A percentile compares a stretch with the other conserved stretches of the same genome.
These are phyloP conservation scores for Eudyptes chrysolophus DNA, from an alignment of 2,113 vertebrate genomes.

Conservation along the genomic window DNA sequence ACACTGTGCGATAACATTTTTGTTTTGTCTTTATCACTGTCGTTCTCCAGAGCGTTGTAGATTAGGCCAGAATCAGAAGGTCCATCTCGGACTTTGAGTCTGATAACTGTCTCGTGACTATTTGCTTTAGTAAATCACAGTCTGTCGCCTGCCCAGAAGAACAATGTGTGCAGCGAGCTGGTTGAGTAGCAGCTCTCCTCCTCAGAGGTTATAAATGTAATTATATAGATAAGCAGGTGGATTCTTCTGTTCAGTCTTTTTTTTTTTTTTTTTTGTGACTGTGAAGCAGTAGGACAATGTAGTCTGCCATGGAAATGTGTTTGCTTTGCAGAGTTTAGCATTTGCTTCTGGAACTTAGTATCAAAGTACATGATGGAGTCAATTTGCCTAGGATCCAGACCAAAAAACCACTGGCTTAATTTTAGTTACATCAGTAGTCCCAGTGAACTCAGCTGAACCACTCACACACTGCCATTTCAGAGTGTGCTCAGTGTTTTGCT, in stretches of 20 bases:
- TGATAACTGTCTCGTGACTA: not conserved
- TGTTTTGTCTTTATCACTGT: not conserved
- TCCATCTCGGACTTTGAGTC: not conserved
- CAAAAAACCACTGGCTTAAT: not conserved
- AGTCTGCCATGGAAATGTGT: not conserved
- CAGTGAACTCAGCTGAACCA: not conserved
- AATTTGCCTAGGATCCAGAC: not conserved
- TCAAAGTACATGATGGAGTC: not conserved
- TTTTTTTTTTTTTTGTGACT: not conserved
- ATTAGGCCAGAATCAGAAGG: not conserved
- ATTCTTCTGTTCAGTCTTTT: not conserved
- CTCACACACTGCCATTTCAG: fast-evolving
- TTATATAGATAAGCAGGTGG: not conserved
- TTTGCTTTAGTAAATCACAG: not conserved
- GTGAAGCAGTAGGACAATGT: not conserved
- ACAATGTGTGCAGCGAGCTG: not conserved
- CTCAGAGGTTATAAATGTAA: not conserved
- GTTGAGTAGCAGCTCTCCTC: not conserved
- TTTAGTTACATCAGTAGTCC: not conserved
- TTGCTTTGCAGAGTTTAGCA: not conserved
- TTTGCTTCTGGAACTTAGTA: not conserved
- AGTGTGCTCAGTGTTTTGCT: not conserved
- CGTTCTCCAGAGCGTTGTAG: not conserved
- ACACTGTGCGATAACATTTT: not conserved
- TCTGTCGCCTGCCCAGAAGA: not conserved